phyloP scores from a whole-genome alignment of 2,888 invertebrate species.

The Ischnura elegans region DNA sequence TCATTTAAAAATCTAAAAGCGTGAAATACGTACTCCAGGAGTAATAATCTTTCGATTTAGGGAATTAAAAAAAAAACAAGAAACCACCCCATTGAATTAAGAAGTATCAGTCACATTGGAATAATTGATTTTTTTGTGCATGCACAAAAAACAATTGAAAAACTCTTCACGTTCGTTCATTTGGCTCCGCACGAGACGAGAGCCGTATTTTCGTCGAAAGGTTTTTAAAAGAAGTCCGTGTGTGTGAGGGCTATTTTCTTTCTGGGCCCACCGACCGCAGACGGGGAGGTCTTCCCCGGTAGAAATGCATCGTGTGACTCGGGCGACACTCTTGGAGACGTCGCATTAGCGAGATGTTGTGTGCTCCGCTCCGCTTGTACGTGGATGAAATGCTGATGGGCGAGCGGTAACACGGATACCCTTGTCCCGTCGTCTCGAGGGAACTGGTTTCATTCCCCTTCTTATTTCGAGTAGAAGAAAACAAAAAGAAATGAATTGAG shows the following conservation, averaged over 20 bases:
- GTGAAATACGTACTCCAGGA: no score
- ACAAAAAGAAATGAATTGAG: no score
- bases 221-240: neutral
- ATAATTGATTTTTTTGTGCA: neutral
- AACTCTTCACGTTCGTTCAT: neutral
- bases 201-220: neutral
- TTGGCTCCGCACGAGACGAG: neutral
- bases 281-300: neutral
- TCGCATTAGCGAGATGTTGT: slow-evolving; percentile 13
- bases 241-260: no score
- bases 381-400: slow-evolving; percentile 6
- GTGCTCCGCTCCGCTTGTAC: neutral
- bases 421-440: neutral
- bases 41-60: no score
- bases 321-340: neutral
- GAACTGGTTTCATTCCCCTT: neutral
- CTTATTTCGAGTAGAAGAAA: neutral
- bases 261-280: neutral
- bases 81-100: no score
- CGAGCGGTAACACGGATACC: neutral
- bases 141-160: neutral
- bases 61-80: no score
- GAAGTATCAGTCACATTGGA: no score
- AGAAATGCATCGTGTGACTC: neutral
- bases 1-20: no score